These are phyloP conservation scores for Orthosia gothica DNA, from an alignment of 2,888 invertebrate species.

Conservation along the genomic window DNA sequence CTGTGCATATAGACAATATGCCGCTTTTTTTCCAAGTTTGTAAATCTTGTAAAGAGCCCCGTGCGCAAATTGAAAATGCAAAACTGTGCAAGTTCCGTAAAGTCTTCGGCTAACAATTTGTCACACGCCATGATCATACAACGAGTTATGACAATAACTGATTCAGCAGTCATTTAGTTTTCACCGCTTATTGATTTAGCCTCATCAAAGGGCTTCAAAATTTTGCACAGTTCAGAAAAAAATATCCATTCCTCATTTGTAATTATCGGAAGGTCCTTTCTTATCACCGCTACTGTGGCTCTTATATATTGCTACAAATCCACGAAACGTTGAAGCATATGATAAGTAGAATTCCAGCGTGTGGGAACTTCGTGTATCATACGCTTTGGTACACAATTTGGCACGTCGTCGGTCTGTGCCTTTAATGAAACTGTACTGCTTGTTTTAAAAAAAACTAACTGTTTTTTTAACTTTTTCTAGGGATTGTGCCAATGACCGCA, in stretches of 20 bases:
- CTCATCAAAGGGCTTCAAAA: not conserved
- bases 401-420: not conserved
- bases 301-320: not conserved
- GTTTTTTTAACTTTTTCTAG: too few species aligned
- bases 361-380: constrained; percentile 1
- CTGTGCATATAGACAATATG: too few species aligned
- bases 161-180: not conserved
- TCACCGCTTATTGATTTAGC: constrained; percentile 4
- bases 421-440: not conserved
- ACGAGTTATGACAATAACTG: constrained; percentile 1
- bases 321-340: not conserved
- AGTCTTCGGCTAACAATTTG: not conserved
- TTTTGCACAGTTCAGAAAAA: not conserved
- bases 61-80: too few species aligned
- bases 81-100: too few species aligned
- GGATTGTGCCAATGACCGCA: too few species aligned
- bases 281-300: not conserved
- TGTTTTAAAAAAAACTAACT: not conserved
- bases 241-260: not conserved
- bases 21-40: too few species aligned
- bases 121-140: constrained; percentile 1
- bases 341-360: not conserved
- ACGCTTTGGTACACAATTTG: not conserved
- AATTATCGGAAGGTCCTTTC: not conserved
- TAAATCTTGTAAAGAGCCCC: too few species aligned